Base-by-base conservation (phyloP, 2,888 invertebrate genomes). In the Cactoblastis cactorum region DNA sequence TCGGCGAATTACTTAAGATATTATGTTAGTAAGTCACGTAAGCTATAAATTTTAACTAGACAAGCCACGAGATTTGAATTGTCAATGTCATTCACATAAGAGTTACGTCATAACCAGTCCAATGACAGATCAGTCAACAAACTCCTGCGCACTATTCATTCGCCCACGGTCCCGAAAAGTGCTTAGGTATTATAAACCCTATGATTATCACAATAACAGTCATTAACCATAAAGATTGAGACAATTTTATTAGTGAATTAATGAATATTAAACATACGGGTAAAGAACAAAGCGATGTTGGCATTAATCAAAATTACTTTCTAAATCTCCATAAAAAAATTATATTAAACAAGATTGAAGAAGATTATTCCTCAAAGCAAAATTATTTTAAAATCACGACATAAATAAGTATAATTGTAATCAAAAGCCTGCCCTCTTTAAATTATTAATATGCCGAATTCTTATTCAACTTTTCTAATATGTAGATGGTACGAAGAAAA, bases 41-140 rank as follows among this genome's bases (percentile, higher is more conserved):
- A 12, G 32, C 32, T 28, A 43, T 43, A 43, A 43, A 32, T 32
- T 41, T 43, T 43, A 52, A 24, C 14, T 47, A 38, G 45, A 52
- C 47, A 46, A 46, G 37, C 24, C 22, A 52, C 46, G 52, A 41
- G 52, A 37, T 33, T 17, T 14, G 33, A 51, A 51, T 51, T 22
- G 37, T 52, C 55, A 59, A 63, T 71, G 73, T 74, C 72, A 69
- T 71, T 68, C 63, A 68, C 67, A 67, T 66, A 70, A n/a, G 69
- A 68, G 66, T 66, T 83, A 81, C 83, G 80, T 86, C 85, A 86
- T 77, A 84, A 83, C 83, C 80, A 79, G 83, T 80, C 74, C 69
- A 76, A 64, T 69, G 74, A 66, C 67, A 65, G 77, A 81, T 80
- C 82, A 81, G 83, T 83, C 82, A 80, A 84, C 77, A 77, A 76